Conservation (phyloP, 2,797 vertebrate genomes). For the Selene dorsalis region DNA sequence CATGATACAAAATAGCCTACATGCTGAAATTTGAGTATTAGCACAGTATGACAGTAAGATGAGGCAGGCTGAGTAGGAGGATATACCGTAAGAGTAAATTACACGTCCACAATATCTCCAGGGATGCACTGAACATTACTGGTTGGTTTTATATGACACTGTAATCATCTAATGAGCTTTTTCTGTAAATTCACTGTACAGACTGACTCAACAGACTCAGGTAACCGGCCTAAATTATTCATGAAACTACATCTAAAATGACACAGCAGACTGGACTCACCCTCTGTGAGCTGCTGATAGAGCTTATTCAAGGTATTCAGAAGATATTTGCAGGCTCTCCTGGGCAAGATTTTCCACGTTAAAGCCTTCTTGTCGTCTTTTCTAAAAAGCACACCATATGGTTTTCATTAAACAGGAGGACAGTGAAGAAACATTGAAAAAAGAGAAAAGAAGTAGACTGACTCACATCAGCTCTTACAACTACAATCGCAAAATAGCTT, state of each 20-base stretch:
- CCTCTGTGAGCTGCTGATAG: conserved; percentile 92
- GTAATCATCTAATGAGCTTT: conserved; percentile 36
- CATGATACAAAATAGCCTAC: neutral
- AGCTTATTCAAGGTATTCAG: conserved; percentile 93
- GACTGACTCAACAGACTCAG: conserved; percentile 64
- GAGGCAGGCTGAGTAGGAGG: conserved; percentile 2
- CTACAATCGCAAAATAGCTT: conserved; percentile 59
- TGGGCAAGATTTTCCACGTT: conserved; percentile 96
- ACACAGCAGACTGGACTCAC: conserved; percentile 84
- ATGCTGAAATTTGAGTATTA: conserved; percentile 20
- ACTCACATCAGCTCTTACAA: conserved; percentile 59
- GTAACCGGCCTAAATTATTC: conserved; percentile 63
- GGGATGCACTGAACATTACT: conserved; percentile 29
- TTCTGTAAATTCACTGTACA: conserved; percentile 43
- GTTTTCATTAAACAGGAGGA: conserved; percentile 70
- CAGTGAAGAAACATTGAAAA: conserved; percentile 47
- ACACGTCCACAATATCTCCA: conserved; percentile 17
- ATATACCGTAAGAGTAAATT: conserved; percentile 12
- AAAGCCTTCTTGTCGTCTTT: conserved; percentile 95
- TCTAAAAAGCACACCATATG: conserved; percentile 83
- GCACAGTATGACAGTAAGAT: neutral
- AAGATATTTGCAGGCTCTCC: conserved; percentile 97
- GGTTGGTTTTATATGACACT: conserved; percentile 28
- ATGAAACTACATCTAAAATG: conserved; percentile 55
- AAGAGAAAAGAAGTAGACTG: conserved; percentile 48